These are phyloP conservation scores for Nipponacmea schrenckii DNA, from an alignment of 2,888 invertebrate species.

Conservation along the genomic window DNA sequence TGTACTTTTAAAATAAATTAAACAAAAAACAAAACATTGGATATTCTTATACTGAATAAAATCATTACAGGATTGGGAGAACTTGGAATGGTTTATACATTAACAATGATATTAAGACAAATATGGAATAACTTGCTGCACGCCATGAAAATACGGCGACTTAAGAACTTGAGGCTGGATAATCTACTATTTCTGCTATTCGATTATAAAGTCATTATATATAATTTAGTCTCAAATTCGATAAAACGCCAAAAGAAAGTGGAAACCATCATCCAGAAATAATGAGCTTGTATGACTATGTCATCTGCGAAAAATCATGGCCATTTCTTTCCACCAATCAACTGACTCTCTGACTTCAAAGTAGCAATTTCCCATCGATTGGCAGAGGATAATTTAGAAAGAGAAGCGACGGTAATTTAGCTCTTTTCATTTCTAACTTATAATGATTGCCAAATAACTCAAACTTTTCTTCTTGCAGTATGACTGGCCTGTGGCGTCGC, in stretches of 20 bases:
- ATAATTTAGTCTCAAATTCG: conserved; percentile 24
- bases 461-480: conserved; percentile 21
- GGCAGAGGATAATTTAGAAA: conserved; percentile 37
- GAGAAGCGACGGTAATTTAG: conserved; percentile 37
- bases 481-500: conserved; percentile 13
- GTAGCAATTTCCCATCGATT: conserved; percentile 51
- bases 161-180: not conserved
- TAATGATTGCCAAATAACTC: conserved; percentile 25
- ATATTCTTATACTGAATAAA: no score
- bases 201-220: conserved; percentile 22
- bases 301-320: conserved; percentile 21
- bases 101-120: no score
- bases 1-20: conserved; percentile 6
- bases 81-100: no score
- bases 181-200: conserved; percentile 12
- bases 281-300: conserved; percentile 18
- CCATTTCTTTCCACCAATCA: conserved; percentile 15
- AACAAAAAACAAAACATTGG: conserved; percentile 3
- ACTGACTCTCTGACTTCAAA: conserved; percentile 25
- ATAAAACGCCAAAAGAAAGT: conserved; percentile 16
- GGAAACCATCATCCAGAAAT: conserved; percentile 18
- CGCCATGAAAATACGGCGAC: not conserved
- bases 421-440: conserved; percentile 28
- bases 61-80: no score
- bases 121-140: not conserved